Evolutionary conservation across 2,797 vertebrate species (phyloP).

Genomic region (Ctenopoma kingsleyae): DNA sequence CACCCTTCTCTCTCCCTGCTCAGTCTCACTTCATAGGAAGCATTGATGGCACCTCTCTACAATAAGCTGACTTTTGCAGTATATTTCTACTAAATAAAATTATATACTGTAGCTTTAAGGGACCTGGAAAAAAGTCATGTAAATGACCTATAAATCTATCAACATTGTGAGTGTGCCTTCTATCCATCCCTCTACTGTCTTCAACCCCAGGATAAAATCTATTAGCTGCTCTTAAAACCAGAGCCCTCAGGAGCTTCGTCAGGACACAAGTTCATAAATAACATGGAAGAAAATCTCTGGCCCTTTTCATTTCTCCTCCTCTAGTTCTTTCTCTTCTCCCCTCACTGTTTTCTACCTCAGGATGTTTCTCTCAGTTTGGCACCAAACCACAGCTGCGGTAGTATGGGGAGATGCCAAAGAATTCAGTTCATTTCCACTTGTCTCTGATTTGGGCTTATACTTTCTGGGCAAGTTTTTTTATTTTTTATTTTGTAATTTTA

Average conservation of each 20-base stretch:
- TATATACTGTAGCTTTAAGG: no score
- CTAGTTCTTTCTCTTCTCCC: conserved; percentile 27
- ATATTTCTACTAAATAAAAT: no score
- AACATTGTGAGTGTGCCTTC: conserved; percentile 10
- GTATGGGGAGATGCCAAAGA: conserved; percentile 30
- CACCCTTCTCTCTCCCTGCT: no score
- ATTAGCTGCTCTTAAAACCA: conserved; percentile 38
- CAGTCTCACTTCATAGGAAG: no score
- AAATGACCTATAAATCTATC: conserved; percentile 24
- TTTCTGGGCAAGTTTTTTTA: background rate
- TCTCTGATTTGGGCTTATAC: conserved; percentile 13
- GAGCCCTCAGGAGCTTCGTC: conserved; percentile 30
- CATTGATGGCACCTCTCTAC: no score
- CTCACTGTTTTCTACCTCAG: conserved; percentile 26
- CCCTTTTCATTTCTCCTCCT: conserved; percentile 26
- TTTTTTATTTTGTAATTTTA: background rate
- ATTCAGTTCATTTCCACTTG: conserved; percentile 19
- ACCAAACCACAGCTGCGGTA: conserved; percentile 23
- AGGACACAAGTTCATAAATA: conserved; percentile 41
- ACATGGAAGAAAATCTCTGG: conserved; percentile 26
- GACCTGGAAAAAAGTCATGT: no score
- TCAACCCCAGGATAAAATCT: conserved; percentile 43
- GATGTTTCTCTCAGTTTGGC: conserved; percentile 49
- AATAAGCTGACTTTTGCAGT: no score
- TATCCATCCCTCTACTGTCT: conserved; percentile 17